A percentile compares a stretch with the other conserved stretches of the same genome.
These are phyloP conservation scores for Neosilurus hyrtlii DNA, from an alignment of 2,797 vertebrate genomes.

Conservation along the genomic window DNA sequence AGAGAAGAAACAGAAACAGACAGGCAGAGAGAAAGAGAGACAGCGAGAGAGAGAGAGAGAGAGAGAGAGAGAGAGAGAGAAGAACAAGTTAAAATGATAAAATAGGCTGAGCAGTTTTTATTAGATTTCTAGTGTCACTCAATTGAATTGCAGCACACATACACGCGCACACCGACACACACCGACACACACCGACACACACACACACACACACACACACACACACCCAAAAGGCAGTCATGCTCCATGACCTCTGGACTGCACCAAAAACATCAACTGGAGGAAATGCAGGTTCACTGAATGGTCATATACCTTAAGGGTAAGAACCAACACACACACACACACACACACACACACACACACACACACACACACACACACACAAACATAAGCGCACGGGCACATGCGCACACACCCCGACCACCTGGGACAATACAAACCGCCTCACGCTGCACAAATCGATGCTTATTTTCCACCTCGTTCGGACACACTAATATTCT, in stretches of 20 bases:
- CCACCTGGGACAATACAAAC: constrained; percentile 64
- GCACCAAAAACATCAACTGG: constrained; percentile 43
- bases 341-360: constrained; percentile 29
- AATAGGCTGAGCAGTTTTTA: constrained; percentile 32
- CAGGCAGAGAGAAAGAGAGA: no score
- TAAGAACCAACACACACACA: constrained; percentile 52
- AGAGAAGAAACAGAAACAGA: no score
- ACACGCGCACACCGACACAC: constrained; percentile 39
- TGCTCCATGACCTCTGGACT: constrained; percentile 46
- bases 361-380: constrained; percentile 39
- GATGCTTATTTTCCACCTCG: constrained; percentile 61
- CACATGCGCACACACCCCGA: constrained; percentile 53
- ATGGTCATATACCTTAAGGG: constrained; percentile 52
- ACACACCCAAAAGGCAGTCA: constrained; percentile 30
- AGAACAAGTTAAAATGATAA: constrained; percentile 26
- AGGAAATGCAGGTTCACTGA: constrained; percentile 56
- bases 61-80: not conserved
- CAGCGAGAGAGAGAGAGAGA: no score
- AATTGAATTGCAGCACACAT: constrained; percentile 36
- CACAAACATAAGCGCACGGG: no score
- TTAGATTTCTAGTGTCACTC: constrained; percentile 36
- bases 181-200: constrained; percentile 41
- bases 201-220: constrained; percentile 37
- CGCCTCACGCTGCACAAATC: constrained; percentile 66
- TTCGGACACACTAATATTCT: constrained; percentile 45